phyloP scores from a whole-genome alignment of 2,113 vertebrate species.

The Amphilophus citrinellus region DNA sequence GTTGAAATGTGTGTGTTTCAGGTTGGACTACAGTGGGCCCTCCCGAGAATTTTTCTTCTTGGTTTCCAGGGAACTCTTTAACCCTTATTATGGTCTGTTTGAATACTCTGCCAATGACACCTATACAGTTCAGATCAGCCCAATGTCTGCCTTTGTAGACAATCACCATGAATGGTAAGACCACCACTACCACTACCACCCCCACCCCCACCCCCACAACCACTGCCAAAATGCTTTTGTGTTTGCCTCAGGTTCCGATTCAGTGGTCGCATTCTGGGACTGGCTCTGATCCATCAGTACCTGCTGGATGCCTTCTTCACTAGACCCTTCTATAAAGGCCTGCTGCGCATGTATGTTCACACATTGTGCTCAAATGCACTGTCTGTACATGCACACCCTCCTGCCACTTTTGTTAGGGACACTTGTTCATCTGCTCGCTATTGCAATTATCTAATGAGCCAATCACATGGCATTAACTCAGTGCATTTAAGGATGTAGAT shows the following conservation, averaged over 20 bases:
- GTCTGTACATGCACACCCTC: background rate
- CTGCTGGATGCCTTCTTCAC: constrained; percentile 98
- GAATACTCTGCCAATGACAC: constrained; percentile 99
- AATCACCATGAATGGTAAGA: constrained; percentile 99
- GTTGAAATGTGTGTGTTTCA: constrained; percentile 52
- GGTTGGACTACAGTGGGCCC: constrained; percentile 98
- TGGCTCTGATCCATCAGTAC: constrained; percentile 98
- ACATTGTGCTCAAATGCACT: background rate
- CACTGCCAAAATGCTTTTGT: no score
- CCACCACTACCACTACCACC: background rate
- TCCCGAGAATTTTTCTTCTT: constrained; percentile 99
- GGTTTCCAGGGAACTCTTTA: constrained; percentile 97
- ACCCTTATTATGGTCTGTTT: constrained; percentile 98
- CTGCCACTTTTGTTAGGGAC: background rate
- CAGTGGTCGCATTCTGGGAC: constrained; percentile 96
- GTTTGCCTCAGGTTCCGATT: constrained; percentile 90
- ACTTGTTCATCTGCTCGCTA: background rate
- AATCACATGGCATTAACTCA: background rate
- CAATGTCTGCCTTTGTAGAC: constrained; percentile 99
- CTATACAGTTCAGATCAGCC: constrained; percentile 99
- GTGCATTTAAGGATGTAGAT: background rate
- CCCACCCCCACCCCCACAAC: no score
- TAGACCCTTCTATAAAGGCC: constrained; percentile 97
- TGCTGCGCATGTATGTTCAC: constrained; percentile 94
- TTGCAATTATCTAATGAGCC: background rate